Base-by-base conservation (phyloP, 2,113 vertebrate genomes). In the Sprattus sprattus region DNA sequence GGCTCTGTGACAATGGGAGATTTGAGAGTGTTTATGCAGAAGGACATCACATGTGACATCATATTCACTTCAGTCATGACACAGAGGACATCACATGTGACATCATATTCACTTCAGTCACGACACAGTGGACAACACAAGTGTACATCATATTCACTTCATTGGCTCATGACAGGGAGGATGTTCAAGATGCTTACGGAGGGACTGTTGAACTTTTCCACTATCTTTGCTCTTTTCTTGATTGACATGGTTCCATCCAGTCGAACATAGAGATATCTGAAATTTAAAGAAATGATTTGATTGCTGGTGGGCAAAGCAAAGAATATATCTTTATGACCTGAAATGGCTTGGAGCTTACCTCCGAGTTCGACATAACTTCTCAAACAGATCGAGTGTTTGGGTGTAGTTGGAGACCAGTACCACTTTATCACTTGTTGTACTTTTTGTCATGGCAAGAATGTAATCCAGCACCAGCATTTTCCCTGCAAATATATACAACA, bases 401-500 rank as follows among this genome's bases (percentile, higher is more conserved):
- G 98, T 99, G 90, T 99, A 99, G 95, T 99, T 99, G 44, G 98
- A 99, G 78, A 99, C 97, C 52, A 99, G 94, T 87, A 99, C 98
- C 85, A 99, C 98, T 89, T 99, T 99, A 91, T 99, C 97, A 11
- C 90, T 96, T 45, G 96, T 96, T 39, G 94, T 95, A 86, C 95
- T 96, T 89, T 95, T 96, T 0, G 97, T 99, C 92, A 99, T 94
- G 0, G 98, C 98, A 91, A 99, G 94, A 84, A 99, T 97, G 86
- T 98, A 99, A 88, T 99, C 98, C 64, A 99, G 94, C 85, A 99
- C 97, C 90, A 99, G 91, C 98, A 99, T 99, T 91, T 99, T 99
- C 71, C 98, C 98, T 99, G 88, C 16, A 81, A 46, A 71, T 82
- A 18, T 78, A 45, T 86, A 5, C 3, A 8, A 9, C 46, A 18